Evolutionary conservation across 2,113 vertebrate species (phyloP).

Genomic region (Bucco capensis): DNA sequence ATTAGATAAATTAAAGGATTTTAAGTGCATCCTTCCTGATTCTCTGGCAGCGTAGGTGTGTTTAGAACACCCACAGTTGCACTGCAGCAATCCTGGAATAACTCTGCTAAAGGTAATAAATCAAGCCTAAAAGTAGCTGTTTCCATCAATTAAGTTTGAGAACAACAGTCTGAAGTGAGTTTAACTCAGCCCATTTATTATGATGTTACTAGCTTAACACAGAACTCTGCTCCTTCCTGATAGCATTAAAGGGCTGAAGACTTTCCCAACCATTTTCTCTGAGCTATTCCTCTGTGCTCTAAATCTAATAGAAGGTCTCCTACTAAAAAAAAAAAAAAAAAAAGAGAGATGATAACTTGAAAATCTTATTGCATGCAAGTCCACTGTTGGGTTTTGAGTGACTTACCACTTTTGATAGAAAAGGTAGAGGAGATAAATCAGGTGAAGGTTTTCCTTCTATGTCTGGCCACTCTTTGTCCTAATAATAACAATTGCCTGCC

Average conservation of each 20-base stretch:
- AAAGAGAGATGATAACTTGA: not conserved
- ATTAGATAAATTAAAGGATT: slow-evolving; percentile 78
- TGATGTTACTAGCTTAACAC: slow-evolving; percentile 11
- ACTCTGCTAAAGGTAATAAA: slow-evolving; percentile 62
- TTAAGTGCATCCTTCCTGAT: slow-evolving; percentile 75
- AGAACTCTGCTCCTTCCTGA: slow-evolving; percentile 32
- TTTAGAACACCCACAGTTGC: slow-evolving; percentile 68
- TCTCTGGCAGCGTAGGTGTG: slow-evolving; percentile 61
- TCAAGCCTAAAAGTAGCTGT: slow-evolving; percentile 36
- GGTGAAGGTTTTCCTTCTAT: slow-evolving; percentile 24
- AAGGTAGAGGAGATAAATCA: slow-evolving; percentile 27
- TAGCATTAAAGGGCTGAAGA: slow-evolving; percentile 3
- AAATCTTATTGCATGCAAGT: not conserved
- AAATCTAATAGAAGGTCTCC: slow-evolving; percentile 31
- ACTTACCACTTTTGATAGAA: not conserved
- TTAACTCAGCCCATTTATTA: slow-evolving; percentile 46
- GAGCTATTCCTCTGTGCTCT: slow-evolving; percentile 37
- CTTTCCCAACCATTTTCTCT: not conserved
- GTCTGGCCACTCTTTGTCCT: slow-evolving; percentile 44
- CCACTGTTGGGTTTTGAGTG: not conserved
- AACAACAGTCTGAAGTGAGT: slow-evolving; percentile 40
- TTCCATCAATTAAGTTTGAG: slow-evolving; percentile 63
- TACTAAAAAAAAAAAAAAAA: slow-evolving; percentile 41
- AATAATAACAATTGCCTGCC: slow-evolving; percentile 57
- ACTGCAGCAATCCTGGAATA: slow-evolving; percentile 57